Evolutionary conservation across 2,113 vertebrate species (phyloP).

Genomic region (Sapajus apella): DNA sequence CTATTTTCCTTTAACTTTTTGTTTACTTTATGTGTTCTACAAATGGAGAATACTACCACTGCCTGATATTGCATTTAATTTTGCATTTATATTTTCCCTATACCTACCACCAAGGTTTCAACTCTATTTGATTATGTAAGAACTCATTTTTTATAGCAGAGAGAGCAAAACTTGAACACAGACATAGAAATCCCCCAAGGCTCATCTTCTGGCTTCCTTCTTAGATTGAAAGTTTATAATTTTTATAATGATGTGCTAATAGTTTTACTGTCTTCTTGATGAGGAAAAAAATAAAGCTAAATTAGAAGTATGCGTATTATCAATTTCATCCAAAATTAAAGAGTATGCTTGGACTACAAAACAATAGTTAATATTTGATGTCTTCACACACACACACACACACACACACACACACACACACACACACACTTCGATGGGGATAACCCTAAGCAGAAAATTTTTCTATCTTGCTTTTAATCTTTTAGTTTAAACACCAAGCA

Average conservation of each 20-base stretch:
- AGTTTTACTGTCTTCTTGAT: neutral
- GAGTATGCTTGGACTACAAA: constrained; percentile 30
- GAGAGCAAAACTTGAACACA: neutral
- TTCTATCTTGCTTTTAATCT: constrained; percentile 59
- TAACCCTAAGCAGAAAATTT: constrained; percentile 55
- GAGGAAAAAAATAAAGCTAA: constrained; percentile 2
- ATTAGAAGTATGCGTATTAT: neutral
- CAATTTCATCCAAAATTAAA: constrained; percentile 20
- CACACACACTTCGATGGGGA: neutral
- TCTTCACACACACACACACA: neutral
- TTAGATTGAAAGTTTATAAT: neutral
- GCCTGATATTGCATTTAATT: neutral
- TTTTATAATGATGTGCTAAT: constrained; percentile 16
- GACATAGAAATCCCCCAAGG: neutral
- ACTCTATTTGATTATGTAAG: neutral
- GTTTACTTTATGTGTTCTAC: neutral
- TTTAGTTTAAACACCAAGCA: constrained; percentile 38
- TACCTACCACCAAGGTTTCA: constrained; percentile 11
- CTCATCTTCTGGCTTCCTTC: neutral
- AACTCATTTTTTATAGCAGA: neutral
- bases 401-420: neutral
- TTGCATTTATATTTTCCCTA: constrained; percentile 23
- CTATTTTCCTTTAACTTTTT: neutral
- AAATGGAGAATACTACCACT: neutral
- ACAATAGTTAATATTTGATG: constrained; percentile 36